Evolutionary conservation across 2,888 invertebrate species (phyloP), one percentile per base, ranked within the genome.

Genomic region (Ellobium chinense): DNA sequence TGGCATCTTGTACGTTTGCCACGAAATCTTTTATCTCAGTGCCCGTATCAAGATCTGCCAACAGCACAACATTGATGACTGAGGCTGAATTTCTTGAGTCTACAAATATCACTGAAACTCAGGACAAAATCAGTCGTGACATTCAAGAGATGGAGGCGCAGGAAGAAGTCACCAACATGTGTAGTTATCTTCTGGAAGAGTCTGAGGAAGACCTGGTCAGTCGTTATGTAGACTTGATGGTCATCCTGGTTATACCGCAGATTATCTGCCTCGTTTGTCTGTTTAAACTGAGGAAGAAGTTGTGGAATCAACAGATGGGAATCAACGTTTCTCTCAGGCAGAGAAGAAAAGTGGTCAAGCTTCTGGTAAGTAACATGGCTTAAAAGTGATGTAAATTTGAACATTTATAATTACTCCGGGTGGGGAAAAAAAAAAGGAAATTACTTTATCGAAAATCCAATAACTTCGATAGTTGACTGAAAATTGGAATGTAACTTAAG

Each of bases 321-420:
- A n/a, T 66, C 24, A 66, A 66, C 66, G 39, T 12, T 14, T 37
- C 66, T 5, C 66, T 66, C 66, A 36, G 27, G 21, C 66, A 66
- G 34, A 66, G 66, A 14, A n/a, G 66, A 24, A 66, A 66, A 21
- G 3, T 66, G 66, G 66, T 66, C 5, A 66, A 66, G n/a, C 27
- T 37, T 27, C 39, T 66, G 66, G 66, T 66, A 66, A 1, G n/a
- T n/a, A n/a, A n/a, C n/a, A n/a, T n/a, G n/a, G n/a, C n/a, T n/a
- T n/a, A n/a, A n/a, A n/a, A n/a, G n/a, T n/a, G 39, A 31, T 37
- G 27, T 24, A n/a, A 2, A 36, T 1, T 62, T 29, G 29, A 29
- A 62, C 9, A 58, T n/a, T 5, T n/a, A 58, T 5, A n/a, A 58
- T 5, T 5, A 58, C 58, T n/a, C 5, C 58, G 24, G n/a, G 24